Base-by-base conservation (phyloP, 1,140 invertebrate genomes). In the Tyrophagus putrescentiae region DNA sequence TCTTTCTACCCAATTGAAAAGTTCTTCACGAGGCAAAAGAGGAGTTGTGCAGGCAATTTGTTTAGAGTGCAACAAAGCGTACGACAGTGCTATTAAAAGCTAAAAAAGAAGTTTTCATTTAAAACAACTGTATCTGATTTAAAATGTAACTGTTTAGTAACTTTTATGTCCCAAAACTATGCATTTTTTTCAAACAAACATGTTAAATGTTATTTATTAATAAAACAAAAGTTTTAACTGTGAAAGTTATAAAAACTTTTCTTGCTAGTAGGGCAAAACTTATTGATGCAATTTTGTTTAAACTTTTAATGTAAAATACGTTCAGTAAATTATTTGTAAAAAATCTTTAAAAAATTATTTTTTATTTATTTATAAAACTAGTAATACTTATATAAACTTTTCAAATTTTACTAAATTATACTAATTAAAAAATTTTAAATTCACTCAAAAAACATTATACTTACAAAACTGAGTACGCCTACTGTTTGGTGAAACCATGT, bases 21-120 rank as follows among this genome's bases (percentile, higher is more conserved):
- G 27, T 13, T 54, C 25, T 11, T 54, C 52, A 28, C 52, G 52
- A 31, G 52, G 52, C 28, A 54, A 33, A 21, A 54, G 21, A 9
- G 52, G 52, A 18, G 18, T 54, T 16, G 13, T 7, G 39, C 52
- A 54, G 27, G 52, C 13, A 11, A n/a, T 54, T 13, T 54, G 25
- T 21, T 48, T 48, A 7, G 7, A 25, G 18, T 48, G 18, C 7
- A 48, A 7, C 21, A 48, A 21, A 6, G 7, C 21, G 21, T 13
- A 48, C 45, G 45, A 48, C 18, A 48, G 45, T 7, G 45, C 18
- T 18, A 48, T 25, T 7, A 48, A 29, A 48, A 48, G 18, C 45
- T 48, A 18, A 25, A 39, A 39, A 21, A n/a, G n/a, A n/a, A n/a
- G 41, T 42, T 3, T 1, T 42, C 18, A 2, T 21, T 3, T 21